A percentile compares a stretch with the other conserved stretches of the same genome.
phyloP scores from a whole-genome alignment of 2,797 vertebrate genomes.

The Chaunax sp. region DNA sequence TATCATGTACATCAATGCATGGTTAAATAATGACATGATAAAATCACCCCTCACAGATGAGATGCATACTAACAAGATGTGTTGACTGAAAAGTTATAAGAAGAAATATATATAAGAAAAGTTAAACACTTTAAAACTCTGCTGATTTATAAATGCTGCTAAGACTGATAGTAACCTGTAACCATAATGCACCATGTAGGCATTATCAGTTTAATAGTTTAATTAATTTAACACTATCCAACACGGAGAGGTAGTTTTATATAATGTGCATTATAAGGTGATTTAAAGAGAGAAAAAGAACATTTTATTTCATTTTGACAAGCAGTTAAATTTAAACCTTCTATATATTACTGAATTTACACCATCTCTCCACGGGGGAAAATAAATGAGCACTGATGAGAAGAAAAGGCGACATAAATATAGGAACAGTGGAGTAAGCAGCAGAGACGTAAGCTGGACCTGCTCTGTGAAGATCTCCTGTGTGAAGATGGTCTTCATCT shows the following conservation, averaged over 20 bases:
- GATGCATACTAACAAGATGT: no score
- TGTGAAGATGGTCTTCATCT: conserved; percentile 99
- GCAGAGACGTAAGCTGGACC: conserved; percentile 68
- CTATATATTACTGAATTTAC: background rate
- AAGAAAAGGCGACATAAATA: background rate
- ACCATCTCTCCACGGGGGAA: background rate
- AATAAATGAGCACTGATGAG: background rate
- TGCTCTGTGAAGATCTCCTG: conserved; percentile 99
- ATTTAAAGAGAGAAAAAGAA: background rate
- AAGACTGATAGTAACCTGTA: background rate
- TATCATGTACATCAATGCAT: no score
- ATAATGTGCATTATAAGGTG: conserved; percentile 2
- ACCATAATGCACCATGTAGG: background rate
- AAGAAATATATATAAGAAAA: background rate
- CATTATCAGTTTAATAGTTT: background rate
- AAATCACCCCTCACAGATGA: no score
- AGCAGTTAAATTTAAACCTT: background rate
- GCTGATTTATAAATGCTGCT: background rate
- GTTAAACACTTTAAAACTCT: background rate
- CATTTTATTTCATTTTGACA: background rate
- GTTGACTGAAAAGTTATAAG: background rate
- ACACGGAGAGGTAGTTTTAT: background rate
- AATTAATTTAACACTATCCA: background rate
- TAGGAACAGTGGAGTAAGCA: background rate
- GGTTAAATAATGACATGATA: no score